Conservation (phyloP, 2,797 vertebrate genomes). For the Ceryle rudis region DNA sequence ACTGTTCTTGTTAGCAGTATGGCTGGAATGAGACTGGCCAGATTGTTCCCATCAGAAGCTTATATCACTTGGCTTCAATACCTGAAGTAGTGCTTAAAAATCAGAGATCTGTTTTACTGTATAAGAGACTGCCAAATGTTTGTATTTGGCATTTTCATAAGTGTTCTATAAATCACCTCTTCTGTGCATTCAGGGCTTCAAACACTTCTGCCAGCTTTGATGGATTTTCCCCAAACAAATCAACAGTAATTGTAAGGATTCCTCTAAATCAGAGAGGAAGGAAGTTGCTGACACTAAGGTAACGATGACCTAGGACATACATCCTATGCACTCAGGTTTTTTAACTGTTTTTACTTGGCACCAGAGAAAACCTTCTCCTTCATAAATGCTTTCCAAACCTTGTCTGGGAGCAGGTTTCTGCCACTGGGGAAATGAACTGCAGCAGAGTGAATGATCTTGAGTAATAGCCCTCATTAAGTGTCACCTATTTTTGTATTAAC, state of each 20-base stretch:
- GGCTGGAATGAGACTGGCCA: background rate
- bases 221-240: constrained; percentile 37
- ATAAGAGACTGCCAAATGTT: constrained; percentile 48
- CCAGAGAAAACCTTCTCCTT: background rate
- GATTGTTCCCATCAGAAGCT: background rate
- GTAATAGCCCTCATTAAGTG: background rate
- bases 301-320: background rate
- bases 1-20: background rate
- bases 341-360: background rate
- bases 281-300: background rate
- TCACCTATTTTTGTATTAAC: constrained; percentile 28
- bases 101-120: constrained; percentile 10
- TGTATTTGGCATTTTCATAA: constrained; percentile 58
- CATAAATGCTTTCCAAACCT: background rate
- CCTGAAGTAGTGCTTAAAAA: constrained; percentile 52
- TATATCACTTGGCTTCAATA: background rate
- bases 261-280: background rate
- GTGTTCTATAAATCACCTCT: constrained; percentile 60
- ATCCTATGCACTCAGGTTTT: background rate
- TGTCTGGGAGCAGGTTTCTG: background rate
- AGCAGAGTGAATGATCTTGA: background rate
- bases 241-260: background rate
- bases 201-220: constrained; percentile 27
- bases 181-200: constrained; percentile 4
- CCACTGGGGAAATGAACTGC: background rate